Evolutionary conservation across 2,113 vertebrate species (phyloP).

Genomic region (Arothron firmamentum): DNA sequence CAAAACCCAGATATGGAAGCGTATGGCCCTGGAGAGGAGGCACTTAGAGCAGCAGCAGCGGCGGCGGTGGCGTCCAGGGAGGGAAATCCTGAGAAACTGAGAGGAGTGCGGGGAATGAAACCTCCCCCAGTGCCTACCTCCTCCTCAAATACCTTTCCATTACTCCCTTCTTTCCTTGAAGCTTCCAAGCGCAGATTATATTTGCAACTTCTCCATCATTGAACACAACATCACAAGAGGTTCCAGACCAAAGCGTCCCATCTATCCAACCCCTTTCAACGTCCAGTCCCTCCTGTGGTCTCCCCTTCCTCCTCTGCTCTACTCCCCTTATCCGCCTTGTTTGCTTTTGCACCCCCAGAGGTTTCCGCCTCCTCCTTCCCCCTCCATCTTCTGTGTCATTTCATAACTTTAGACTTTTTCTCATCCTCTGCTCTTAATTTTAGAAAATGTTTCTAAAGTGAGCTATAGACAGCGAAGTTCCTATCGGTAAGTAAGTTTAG

Average conservation of each 20-base stretch:
- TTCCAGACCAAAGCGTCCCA: constrained; percentile 1
- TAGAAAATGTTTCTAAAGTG: too few relatives aligned
- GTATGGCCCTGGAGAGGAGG: constrained; percentile 28
- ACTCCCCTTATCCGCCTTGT: constrained; percentile 37
- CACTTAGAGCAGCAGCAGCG: constrained; percentile 27
- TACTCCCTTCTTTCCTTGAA: constrained; percentile 29
- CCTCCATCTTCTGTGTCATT: constrained; percentile 40
- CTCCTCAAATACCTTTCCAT: constrained; percentile 46
- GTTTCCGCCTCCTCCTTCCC: constrained; percentile 16
- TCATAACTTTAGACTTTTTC: constrained; percentile 57
- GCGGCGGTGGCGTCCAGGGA: constrained; percentile 32
- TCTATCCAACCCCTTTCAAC: constrained; percentile 11
- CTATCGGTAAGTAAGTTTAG: too few relatives aligned
- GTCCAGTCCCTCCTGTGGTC: constrained; percentile 12
- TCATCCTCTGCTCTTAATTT: neutral
- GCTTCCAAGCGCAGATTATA: constrained; percentile 35
- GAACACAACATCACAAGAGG: neutral
- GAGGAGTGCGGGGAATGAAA: constrained; percentile 36
- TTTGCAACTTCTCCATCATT: constrained; percentile 30
- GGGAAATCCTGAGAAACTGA: constrained; percentile 52
- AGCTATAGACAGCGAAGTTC: too few relatives aligned
- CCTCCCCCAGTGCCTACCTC: constrained; percentile 43
- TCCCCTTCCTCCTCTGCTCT: constrained; percentile 18
- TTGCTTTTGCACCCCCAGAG: constrained; percentile 16
- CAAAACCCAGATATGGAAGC: constrained; percentile 55